Evolutionary conservation across 53 echinoderm and acorn worm genomes (phyloP).

Genomic region (Henricia sp.): DNA sequence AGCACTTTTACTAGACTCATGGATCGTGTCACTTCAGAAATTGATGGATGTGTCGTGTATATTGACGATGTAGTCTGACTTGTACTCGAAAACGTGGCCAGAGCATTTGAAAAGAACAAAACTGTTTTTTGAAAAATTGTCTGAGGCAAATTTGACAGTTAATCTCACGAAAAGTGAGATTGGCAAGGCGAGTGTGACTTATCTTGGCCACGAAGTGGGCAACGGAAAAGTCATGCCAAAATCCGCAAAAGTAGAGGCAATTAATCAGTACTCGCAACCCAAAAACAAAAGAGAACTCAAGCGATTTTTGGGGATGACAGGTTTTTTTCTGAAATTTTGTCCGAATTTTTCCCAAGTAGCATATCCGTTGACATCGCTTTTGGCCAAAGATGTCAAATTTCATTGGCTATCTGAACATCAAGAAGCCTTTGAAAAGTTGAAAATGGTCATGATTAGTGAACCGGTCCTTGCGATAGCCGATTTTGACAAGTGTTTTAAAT

Average conservation of each 20-base stretch:
- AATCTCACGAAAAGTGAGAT: slow-evolving; percentile 68
- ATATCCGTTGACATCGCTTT: slow-evolving; percentile 54
- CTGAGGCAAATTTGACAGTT: slow-evolving; percentile 25
- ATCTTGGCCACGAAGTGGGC: slow-evolving; percentile 60
- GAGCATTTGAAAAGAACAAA: slow-evolving; percentile 28
- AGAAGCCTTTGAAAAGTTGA: slow-evolving; percentile 49
- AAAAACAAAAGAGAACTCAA: slow-evolving; percentile 44
- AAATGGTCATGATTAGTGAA: slow-evolving; percentile 45
- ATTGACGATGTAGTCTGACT: slow-evolving; percentile 63
- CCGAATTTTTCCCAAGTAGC: slow-evolving; percentile 47
- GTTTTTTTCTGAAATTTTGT: slow-evolving; percentile 65
- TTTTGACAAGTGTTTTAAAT: slow-evolving; percentile 63
- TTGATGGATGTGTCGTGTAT: slow-evolving; percentile 18
- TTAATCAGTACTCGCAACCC: slow-evolving; percentile 48
- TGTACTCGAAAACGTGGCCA: slow-evolving; percentile 40
- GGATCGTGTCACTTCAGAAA: slow-evolving; percentile 2
- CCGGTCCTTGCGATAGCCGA: slow-evolving; percentile 56
- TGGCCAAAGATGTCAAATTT: slow-evolving; percentile 55
- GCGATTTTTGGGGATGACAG: slow-evolving; percentile 65
- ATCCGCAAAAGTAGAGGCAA: slow-evolving; percentile 53
- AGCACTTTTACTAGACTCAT: slow-evolving; percentile 52
- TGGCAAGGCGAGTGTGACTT: slow-evolving; percentile 61
- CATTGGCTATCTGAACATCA: slow-evolving; percentile 47
- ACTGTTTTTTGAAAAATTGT: slow-evolving; percentile 26
- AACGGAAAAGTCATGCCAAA: slow-evolving; percentile 58